These are phyloP conservation scores for Channa argus DNA, from an alignment of 2,113 vertebrate species.

Conservation along the genomic window DNA sequence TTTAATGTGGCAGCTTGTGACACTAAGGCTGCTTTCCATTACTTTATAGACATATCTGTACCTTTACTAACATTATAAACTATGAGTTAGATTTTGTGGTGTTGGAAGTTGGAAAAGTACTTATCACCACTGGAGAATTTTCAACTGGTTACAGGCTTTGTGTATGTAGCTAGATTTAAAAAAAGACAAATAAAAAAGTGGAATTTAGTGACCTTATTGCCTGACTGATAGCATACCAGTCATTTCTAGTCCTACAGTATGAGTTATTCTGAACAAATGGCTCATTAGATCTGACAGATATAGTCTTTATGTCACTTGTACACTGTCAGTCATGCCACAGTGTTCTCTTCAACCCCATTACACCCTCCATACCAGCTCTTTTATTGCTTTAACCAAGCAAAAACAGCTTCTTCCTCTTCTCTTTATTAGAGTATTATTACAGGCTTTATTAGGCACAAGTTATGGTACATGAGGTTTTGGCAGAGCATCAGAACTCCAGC, in stretches of 20 bases:
- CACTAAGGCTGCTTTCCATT: no score
- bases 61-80: no score
- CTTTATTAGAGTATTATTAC: conserved; percentile 32
- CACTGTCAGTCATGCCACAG: conserved; percentile 5
- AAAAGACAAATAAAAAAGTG: background rate
- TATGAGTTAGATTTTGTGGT: no score
- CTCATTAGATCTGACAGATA: conserved; percentile 23
- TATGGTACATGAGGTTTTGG: conserved; percentile 27
- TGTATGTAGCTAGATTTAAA: no score
- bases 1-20: no score
- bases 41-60: no score
- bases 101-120: no score
- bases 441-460: conserved; percentile 1
- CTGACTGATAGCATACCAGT: background rate
- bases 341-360: conserved; percentile 22
- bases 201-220: background rate
- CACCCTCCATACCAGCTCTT: background rate
- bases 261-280: conserved; percentile 19
- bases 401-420: background rate
- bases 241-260: conserved; percentile 3
- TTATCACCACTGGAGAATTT: no score
- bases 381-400: conserved; percentile 18
- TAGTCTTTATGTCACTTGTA: no score
- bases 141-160: no score
- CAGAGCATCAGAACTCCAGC: conserved; percentile 28